Conservation (phyloP, 1,140 invertebrate genomes). For the Onthophagus taurus region DNA sequence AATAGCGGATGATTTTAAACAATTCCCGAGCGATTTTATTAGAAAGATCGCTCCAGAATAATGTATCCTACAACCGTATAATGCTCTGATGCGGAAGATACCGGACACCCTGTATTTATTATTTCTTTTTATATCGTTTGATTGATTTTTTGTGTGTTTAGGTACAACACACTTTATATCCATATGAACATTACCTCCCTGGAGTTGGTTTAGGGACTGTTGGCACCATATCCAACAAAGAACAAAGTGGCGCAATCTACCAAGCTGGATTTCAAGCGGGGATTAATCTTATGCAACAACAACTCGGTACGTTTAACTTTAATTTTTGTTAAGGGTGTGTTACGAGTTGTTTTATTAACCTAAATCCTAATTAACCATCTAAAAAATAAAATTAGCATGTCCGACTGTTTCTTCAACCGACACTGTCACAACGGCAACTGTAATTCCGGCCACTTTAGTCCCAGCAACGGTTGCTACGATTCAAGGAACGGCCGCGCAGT, state of each 20-base stretch:
- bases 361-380: too few relatives aligned
- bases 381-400: constrained; percentile 22
- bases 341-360: too few relatives aligned
- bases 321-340: not conserved
- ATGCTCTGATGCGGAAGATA: too few relatives aligned
- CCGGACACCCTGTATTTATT: not conserved
- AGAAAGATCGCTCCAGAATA: too few relatives aligned
- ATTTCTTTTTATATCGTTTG: not conserved
- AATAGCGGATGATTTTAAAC: too few relatives aligned
- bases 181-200: constrained; percentile 32
- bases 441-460: constrained; percentile 22
- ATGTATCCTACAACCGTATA: too few relatives aligned
- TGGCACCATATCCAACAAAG: constrained; percentile 24
- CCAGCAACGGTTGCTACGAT: constrained; percentile 21
- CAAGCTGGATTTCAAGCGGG: constrained; percentile 41
- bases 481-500: constrained; percentile 22
- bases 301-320: constrained; percentile 25
- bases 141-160: constrained; percentile 5
- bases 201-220: constrained; percentile 19
- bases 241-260: constrained; percentile 28
- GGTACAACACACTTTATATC: constrained; percentile 30
- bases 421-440: constrained; percentile 21
- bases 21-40: too few relatives aligned
- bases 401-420: constrained; percentile 23
- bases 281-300: constrained; percentile 34